phyloP scores from a whole-genome alignment of 2,888 invertebrate genomes.

The Andrena haemorrhoa region DNA sequence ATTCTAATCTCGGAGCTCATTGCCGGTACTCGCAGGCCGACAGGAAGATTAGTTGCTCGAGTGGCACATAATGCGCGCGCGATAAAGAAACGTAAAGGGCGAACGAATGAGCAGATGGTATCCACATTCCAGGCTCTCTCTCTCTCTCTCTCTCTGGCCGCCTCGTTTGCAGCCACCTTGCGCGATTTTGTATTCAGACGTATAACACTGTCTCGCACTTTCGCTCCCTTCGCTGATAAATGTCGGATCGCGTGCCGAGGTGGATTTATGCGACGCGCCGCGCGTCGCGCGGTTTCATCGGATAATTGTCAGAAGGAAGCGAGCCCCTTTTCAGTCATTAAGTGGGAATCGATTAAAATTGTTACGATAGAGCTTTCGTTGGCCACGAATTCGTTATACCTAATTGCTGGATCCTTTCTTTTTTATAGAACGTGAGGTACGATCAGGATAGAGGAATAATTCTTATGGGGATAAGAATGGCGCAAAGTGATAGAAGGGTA shows the following conservation, averaged over 20 bases:
- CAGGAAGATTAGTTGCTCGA: conserved; percentile 42
- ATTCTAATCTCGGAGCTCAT: conserved; percentile 43
- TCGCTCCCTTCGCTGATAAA: conserved; percentile 39
- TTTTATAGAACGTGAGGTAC: neutral
- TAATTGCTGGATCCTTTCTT: neutral
- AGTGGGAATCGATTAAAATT: conserved; percentile 29
- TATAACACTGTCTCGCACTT: conserved; percentile 52
- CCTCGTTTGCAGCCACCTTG: conserved; percentile 33
- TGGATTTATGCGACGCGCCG: conserved; percentile 18
- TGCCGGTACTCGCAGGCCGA: conserved; percentile 14
- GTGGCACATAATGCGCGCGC: conserved; percentile 29
- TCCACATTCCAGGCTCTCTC: conserved; percentile 47
- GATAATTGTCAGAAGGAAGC: neutral
- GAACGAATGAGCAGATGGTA: conserved; percentile 47
- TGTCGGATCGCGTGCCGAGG: conserved; percentile 29
- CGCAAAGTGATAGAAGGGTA: no score
- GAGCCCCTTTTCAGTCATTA: conserved; percentile 8
- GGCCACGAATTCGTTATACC: no score
- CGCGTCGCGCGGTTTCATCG: neutral
- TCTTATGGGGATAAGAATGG: no score
- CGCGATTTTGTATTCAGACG: conserved; percentile 51
- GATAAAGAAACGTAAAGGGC: conserved; percentile 41
- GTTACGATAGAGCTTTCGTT: neutral
- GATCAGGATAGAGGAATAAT: no score
- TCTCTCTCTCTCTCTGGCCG: conserved; percentile 30